Evolutionary conservation across 2,797 vertebrate species (phyloP).

Genomic region (Xenentodon cancila): DNA sequence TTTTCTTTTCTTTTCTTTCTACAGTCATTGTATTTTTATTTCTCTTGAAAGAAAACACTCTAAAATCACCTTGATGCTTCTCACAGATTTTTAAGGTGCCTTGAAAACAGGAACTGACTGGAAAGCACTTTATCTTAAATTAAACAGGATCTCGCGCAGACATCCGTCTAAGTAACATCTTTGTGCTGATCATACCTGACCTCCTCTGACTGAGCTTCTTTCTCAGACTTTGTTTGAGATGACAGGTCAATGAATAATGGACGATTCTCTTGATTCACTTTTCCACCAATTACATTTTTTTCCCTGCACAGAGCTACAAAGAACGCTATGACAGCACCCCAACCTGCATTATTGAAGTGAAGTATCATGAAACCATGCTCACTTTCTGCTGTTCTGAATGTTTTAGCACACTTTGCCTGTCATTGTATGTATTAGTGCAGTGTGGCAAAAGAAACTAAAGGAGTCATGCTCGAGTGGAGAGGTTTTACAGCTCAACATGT

Average conservation of each 20-base stretch:
- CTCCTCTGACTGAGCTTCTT: conserved; percentile 8
- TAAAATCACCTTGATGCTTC: no score
- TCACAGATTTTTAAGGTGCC: no score
- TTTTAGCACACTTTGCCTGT: conserved; percentile 16
- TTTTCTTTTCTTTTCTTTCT: no score
- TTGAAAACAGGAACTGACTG: no score
- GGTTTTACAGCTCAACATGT: no score
- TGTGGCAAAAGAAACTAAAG: conserved; percentile 4
- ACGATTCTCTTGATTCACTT: conserved; percentile 43
- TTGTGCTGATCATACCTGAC: conserved; percentile 2
- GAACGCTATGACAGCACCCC: conserved; percentile 16
- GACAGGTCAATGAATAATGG: conserved; percentile 52
- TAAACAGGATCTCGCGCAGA: background rate
- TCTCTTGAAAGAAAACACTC: no score
- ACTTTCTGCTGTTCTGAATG: conserved; percentile 14
- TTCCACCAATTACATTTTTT: conserved; percentile 15
- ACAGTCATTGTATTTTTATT: no score
- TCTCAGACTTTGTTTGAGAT: conserved; percentile 20
- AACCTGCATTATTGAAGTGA: conserved; percentile 51
- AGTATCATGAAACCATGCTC: conserved; percentile 13
- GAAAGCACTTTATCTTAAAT: no score
- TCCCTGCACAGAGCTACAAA: conserved; percentile 8
- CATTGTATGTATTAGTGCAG: background rate
- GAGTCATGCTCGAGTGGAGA: no score
- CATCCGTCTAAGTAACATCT: conserved; percentile 8